Evolutionary conservation across 1,140 invertebrate species (phyloP).

Genomic region (Brachionus manjavacas): DNA sequence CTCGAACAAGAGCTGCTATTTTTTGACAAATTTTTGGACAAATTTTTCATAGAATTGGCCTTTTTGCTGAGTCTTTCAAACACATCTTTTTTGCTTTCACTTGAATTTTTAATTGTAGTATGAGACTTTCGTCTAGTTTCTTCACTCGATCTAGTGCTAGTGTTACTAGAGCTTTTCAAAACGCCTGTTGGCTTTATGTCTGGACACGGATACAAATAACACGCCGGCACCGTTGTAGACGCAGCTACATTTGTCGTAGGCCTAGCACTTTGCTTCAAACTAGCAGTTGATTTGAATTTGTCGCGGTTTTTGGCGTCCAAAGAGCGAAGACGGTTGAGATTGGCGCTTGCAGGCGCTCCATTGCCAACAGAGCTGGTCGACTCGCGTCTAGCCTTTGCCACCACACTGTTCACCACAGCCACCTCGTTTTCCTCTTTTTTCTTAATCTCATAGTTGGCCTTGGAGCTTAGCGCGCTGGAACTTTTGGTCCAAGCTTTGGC

Average conservation of each 20-base stretch:
- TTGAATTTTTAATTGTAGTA: not conserved
- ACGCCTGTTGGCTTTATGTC: not conserved
- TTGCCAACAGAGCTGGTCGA: not conserved
- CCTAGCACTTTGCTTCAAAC: not conserved
- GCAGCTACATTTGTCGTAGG: not conserved
- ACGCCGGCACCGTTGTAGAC: not conserved
- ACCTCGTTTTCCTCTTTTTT: conserved; percentile 35
- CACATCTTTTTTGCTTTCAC: conserved; percentile 1
- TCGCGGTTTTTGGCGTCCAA: not conserved
- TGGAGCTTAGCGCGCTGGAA: not conserved
- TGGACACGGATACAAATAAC: conserved; percentile 26
- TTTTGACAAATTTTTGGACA: not conserved
- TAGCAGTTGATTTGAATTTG: conserved; percentile 17
- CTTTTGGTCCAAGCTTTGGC: not conserved
- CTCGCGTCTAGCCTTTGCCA: not conserved
- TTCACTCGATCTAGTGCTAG: not conserved
- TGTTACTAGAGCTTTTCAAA: not conserved
- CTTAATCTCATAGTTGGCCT: conserved; percentile 17
- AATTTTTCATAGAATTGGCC: conserved; percentile 33
- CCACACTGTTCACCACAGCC: not conserved
- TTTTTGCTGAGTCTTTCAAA: conserved; percentile 3
- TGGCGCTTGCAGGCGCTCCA: not conserved
- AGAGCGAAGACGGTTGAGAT: not conserved
- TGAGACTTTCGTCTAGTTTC: not conserved
- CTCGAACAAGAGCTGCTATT: not conserved